Percentiles rank a stretch among this genome's conserved stretches.
phyloP scores from a whole-genome alignment of 1,140 invertebrate species.

The Trichomalopsis sarcophagae region DNA sequence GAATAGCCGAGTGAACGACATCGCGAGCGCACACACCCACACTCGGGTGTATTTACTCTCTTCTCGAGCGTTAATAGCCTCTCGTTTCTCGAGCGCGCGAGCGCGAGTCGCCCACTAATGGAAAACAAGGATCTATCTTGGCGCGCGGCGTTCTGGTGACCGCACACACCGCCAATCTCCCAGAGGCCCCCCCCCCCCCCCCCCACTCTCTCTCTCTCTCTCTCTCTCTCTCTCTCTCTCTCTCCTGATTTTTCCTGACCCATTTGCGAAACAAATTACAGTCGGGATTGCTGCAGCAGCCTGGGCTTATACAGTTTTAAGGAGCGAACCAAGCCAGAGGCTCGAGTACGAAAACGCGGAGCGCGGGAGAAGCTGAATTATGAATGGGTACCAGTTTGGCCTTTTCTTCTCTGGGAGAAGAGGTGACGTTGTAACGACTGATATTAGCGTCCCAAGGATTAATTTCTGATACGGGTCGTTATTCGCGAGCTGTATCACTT shows the following conservation, averaged over 20 bases:
- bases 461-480: no score
- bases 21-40: not conserved
- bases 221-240: not conserved
- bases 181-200: not conserved
- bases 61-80: conserved; percentile 31
- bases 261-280: conserved; percentile 31
- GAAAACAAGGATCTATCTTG: conserved; percentile 44
- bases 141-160: not conserved
- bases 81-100: conserved; percentile 11
- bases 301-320: no score
- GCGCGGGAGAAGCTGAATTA: not conserved
- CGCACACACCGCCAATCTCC: not conserved
- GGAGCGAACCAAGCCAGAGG: no score
- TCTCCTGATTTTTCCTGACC: conserved; percentile 26
- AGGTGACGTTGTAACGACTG: no score
- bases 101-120: conserved; percentile 24
- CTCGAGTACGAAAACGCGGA: no score
- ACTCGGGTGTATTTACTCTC: conserved; percentile 16
- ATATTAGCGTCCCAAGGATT: no score
- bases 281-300: no score
- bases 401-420: no score
- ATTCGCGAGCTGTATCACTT: no score
- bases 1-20: conserved; percentile 5
- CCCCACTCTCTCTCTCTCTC: not conserved
- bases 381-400: not conserved